These are phyloP conservation scores for Coregonus ussuriensis DNA, from an alignment of 2,797 vertebrate species.

Conservation along the genomic window DNA sequence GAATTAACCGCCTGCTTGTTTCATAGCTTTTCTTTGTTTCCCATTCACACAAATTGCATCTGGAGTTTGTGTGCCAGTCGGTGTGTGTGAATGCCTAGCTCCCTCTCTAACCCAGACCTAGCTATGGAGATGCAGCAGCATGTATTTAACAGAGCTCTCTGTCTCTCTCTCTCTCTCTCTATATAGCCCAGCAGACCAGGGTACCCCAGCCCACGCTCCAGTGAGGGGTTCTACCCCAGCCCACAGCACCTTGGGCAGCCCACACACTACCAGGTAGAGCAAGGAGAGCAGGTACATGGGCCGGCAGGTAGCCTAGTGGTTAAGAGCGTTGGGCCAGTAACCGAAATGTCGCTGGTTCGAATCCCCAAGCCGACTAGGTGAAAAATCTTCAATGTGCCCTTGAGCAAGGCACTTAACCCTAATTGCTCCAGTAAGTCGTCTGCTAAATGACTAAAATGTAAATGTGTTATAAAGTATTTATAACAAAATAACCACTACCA, in stretches of 20 bases:
- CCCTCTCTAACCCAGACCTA: not conserved
- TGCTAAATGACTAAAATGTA: too few species aligned
- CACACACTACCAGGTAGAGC: slow-evolving; percentile 90
- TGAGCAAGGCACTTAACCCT: too few species aligned
- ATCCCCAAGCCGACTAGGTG: too few species aligned
- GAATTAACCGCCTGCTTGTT: too few species aligned
- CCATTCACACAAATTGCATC: slow-evolving; percentile 67
- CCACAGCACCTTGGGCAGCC: slow-evolving; percentile 90
- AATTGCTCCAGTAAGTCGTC: too few species aligned
- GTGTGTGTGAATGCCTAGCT: not conserved
- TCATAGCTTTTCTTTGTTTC: slow-evolving; percentile 41
- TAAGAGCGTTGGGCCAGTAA: too few species aligned
- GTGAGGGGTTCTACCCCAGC: slow-evolving; percentile 94
- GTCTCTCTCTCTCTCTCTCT: not conserved
- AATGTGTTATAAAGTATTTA: slow-evolving; percentile 77
- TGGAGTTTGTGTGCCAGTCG: slow-evolving; percentile 53
- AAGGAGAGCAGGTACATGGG: not conserved
- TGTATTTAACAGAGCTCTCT: not conserved
- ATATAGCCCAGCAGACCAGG: slow-evolving; percentile 93
- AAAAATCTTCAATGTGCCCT: too few species aligned
- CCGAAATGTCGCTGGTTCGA: too few species aligned
- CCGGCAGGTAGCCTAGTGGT: too few species aligned
- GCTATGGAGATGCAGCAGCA: slow-evolving; percentile 40
- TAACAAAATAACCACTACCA: slow-evolving; percentile 91
- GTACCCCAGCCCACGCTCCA: slow-evolving; percentile 95